Base-by-base conservation (phyloP, 2,113 vertebrate genomes). In the Poicephalus gulielmi region DNA sequence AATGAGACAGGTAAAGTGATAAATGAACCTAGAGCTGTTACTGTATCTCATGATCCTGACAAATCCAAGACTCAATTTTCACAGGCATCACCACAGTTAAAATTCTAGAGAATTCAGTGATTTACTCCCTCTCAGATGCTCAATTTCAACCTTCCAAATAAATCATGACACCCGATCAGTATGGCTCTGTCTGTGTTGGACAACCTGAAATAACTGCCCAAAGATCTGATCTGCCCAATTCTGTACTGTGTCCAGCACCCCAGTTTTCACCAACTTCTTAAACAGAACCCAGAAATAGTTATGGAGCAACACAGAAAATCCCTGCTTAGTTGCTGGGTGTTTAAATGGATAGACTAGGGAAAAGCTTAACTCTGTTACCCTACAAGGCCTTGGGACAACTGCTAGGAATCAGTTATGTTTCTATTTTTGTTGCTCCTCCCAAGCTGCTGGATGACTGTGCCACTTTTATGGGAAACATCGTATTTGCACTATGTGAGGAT, bases 311-410 rank as follows among this genome's bases (percentile, higher is more conserved):
- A 47, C 3, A 13, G 77, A 95, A 96, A 96, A 96, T 94, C 86
- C 81, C 89, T 60, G 66, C 86, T 95, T 96, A 94, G 91, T 20
- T 84, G 77, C 91, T 79, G 93, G 66, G 74, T 0, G 0, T 93
- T 95, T 95, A 96, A 95, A 94, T 79, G 86, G 96, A 95, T 89
- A 86, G 92, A 95, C 81, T 22, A 95, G 74, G 83, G 62, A 91
- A 96, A 84, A 89, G 86, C 91, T 95, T 96, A 96, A 91, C 77
- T 93, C 73, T 60, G 77, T 86, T 95, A 97, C 96, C 96, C 94
- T 97, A 96, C 93, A 97, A 97, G 96, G 95, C 91, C 62, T 91
- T 79, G 84, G 94, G 83, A 91, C 70, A 94, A 95, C 83, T 62
- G 86, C 78, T 86, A 46, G 16, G 5, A 89, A 94, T 78, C 89